Evolutionary conservation across 2,888 invertebrate species (phyloP), one percentile per base, ranked within the genome.

Genomic region (Callosobruchus maculatus): DNA sequence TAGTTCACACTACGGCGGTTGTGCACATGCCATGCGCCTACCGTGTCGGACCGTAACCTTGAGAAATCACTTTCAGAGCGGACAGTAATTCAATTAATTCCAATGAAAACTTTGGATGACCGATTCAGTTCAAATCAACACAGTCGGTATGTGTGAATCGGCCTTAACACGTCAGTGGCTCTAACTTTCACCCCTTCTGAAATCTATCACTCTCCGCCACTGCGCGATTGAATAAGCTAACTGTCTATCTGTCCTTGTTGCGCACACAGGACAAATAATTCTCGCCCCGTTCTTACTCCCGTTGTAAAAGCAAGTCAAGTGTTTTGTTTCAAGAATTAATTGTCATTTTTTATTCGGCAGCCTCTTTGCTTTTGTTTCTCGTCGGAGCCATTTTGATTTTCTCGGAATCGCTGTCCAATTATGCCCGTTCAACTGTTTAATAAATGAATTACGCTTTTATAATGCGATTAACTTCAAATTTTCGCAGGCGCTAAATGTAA

Each of bases 241-340:
- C 21, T 1, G 49, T 49, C 4, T 49, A 1, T 49, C 49, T 7
- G 18, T 49, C 49, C 49, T 49, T 49, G 49, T 49, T 49, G 69
- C 20, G 20, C 69, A 69, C 0, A 20, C 0, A 69, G 9, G 20
- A 7, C 69, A 20, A 69, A 69, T 69, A 4, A n/a, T 22, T 21
- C 20, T 69, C 22, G 69, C 69, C 49, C 18, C 49, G 13, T 18
- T 49, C 7, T 71, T 75, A 73, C 70, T 71, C 74, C 66, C 77
- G 76, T 77, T 74, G 77, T 77, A 78, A 74, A 79, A 81, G 78
- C 82, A 80, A 83, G 83, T 81, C 80, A 81, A 82, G 83, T 83
- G 84, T 84, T 85, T 85, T 84, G 84, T 85, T 85, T 85, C 83
- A 82, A 82, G 84, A 85, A 86, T 86, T 86, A 86, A 86, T 86